Evolutionary conservation across 2,797 vertebrate species (phyloP), one percentile per base, ranked within the genome.

Genomic region (Fringilla coelebs): DNA sequence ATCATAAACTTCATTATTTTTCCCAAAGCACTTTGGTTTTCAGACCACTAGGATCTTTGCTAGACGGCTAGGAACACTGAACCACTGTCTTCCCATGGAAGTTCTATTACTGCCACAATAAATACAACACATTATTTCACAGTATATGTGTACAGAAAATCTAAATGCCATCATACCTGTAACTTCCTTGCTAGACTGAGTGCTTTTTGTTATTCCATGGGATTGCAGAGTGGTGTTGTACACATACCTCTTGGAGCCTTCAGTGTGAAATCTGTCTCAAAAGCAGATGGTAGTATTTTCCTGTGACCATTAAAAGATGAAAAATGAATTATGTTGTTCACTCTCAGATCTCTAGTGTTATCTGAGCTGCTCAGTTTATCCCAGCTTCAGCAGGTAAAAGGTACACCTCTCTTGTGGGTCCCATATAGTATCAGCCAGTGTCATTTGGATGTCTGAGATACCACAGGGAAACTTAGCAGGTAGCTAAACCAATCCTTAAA

Each of bases 201-300:
- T 32, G 21, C 3, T 66, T 67, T 76, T 58, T 79, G 5, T 48
- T 89, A 46, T 60, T 73, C 34, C 10, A 9, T 45, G 32, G 2
- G 28, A 34, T 52, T 71, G 29, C 7, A 36, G 31, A n/a, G 21
- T n/a, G 32, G 11, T 65, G 18, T 12, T 70, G 32, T 32, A 18
- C 10, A 21, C 0, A 0, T 17, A 82, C 10, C 6, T 85, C 60
- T 82, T 32, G 45, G 1, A 63, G n/a, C 18, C 25, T 70, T 70
- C 21, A 36, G 8, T 6, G 16, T 34, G 26, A 66, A 87, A 61
- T 25, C 3, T 19, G 1, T 49, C 46, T 32, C 25, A 77, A 82
- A 60, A 34, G 17, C 16, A 79, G 17, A 68, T 22, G 13, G 5
- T 45, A 9, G 57, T 34, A 16, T 38, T 85, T 93, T 74, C 21